Evolutionary conservation across 2,888 invertebrate genomes (phyloP).

Genomic region (Dorcus parallelipipedus): DNA sequence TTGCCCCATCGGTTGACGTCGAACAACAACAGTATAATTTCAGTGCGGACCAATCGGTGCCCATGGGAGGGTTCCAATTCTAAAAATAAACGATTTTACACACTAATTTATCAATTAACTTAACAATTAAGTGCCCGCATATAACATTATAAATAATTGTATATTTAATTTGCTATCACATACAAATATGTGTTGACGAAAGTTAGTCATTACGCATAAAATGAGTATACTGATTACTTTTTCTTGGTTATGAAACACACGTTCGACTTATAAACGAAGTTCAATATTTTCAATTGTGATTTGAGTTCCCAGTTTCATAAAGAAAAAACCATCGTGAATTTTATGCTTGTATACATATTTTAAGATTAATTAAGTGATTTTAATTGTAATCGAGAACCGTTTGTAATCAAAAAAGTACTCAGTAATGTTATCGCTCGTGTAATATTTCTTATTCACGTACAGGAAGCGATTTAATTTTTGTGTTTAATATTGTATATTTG

Average conservation of each 20-base stretch:
- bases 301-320: not conserved
- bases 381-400: too few relatives aligned
- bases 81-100: conserved; percentile 45
- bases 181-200: conserved; percentile 14
- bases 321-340: conserved; percentile 4
- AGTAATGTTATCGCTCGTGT: too few relatives aligned
- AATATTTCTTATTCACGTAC: too few relatives aligned
- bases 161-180: conserved; percentile 17
- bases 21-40: conserved; percentile 72
- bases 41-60: conserved; percentile 66
- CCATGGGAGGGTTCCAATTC: conserved; percentile 79
- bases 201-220: conserved; percentile 14
- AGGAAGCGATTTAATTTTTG: not conserved
- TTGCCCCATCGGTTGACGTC: conserved; percentile 74
- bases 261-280: not conserved
- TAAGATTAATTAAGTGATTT: not conserved
- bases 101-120: conserved; percentile 17
- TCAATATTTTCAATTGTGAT: not conserved
- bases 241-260: not conserved
- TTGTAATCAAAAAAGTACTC: too few relatives aligned
- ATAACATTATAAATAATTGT: conserved; percentile 17
- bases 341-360: conserved; percentile 6
- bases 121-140: conserved; percentile 22
- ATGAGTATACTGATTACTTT: conserved; percentile 3
- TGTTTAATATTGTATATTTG: not conserved